A percentile compares a stretch with the other conserved stretches of the same genome.
These are phyloP conservation scores for Eupristina koningsbergeri DNA, from an alignment of 1,140 invertebrate genomes.

Conservation along the genomic window DNA sequence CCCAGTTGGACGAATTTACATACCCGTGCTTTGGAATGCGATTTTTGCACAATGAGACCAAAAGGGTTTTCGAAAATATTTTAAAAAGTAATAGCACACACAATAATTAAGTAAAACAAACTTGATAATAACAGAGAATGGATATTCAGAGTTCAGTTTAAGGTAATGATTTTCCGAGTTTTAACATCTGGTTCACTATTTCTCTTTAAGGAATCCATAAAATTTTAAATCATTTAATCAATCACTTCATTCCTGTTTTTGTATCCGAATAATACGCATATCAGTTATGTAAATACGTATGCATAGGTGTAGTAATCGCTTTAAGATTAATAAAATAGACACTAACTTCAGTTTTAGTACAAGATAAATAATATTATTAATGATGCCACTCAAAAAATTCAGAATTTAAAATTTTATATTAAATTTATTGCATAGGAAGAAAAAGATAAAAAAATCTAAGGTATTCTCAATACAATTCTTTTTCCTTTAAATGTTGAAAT, in stretches of 20 bases:
- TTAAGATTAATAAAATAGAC: not conserved
- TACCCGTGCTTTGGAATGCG: too few species aligned
- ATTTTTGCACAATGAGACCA: too few species aligned
- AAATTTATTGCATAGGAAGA: not conserved
- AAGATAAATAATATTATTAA: not conserved
- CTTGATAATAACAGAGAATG: too few species aligned
- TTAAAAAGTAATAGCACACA: too few species aligned
- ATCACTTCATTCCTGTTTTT: not conserved
- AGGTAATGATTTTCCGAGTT: too few species aligned
- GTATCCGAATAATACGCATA: not conserved
- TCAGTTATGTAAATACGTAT: not conserved
- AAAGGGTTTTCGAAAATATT: too few species aligned
- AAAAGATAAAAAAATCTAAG: not conserved
- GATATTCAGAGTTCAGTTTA: too few species aligned
- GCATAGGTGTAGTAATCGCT: not conserved
- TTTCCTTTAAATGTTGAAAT: not conserved
- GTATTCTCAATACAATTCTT: not conserved
- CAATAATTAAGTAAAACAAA: too few species aligned
- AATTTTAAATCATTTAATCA: too few species aligned
- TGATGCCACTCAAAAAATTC: not conserved
- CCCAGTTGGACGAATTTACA: too few species aligned
- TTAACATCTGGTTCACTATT: too few species aligned
- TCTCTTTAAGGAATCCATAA: too few species aligned
- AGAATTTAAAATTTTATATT: conserved; percentile 6
- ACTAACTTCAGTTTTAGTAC: not conserved